Evolutionary conservation across 2,797 vertebrate genomes (phyloP), one percentile per base, ranked within the genome.

Genomic region (Eupleurogrammus muticus): DNA sequence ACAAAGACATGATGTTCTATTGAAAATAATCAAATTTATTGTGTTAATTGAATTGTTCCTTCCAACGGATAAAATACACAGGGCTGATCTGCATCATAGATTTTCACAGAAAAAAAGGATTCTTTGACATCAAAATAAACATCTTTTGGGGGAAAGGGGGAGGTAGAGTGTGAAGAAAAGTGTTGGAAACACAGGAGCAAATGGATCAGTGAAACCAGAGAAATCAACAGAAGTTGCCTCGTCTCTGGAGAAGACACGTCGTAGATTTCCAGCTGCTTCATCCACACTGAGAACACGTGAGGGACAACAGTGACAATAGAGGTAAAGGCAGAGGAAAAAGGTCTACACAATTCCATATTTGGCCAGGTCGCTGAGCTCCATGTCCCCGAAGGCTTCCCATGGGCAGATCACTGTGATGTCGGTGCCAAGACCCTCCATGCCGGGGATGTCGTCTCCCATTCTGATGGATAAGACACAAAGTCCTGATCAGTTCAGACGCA

Each of bases 371-470:
- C 94, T 92, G 73, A 95, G 92, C 88, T 95, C 94, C 94, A 95
- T 92, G 80, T 95, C 94, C 0, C 93, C 94, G 1, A 94, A 95
- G 12, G 94, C 94, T 68, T 95, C 94, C 94, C 94, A 95, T 62
- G 94, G 94, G 74, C 94, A 95, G 1, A 95, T 74, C 52, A 95
- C 94, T 5, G 94, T 93, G 90, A 95, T 92, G 87, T 95, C 94
- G 68, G 94, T 95, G 79, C 94, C 97, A 14, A 97, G 93, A 2
- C 96, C 96, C 78, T 98, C 96, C 97, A 98, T 98, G 80, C 97
- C 96, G 9, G 97, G 97, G 70, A 98, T 98, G 82, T 98, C 96
- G 71, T 97, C 96, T 84, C 97, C 96, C 73, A 97, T 96, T 50
- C 96, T 96, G 79, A 17, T 1, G 38, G 66, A 77, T 57, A 53